A percentile compares a stretch with the other conserved stretches of the same genome.
These are phyloP conservation scores for Zoanthus gigantus DNA, from an alignment of 92 coral and sea anemone genomes.

Conservation along the genomic window DNA sequence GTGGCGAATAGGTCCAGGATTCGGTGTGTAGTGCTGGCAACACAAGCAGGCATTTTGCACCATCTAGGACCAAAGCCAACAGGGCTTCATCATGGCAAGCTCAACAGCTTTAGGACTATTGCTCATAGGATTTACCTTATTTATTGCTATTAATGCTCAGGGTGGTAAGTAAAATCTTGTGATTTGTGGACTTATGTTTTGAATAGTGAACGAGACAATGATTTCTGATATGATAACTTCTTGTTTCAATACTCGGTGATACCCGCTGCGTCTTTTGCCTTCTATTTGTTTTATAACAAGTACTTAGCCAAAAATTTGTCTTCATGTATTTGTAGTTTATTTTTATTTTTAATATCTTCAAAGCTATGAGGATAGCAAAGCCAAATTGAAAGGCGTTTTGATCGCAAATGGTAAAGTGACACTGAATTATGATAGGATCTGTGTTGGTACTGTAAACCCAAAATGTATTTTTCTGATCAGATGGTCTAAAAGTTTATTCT, in stretches of 20 bases:
- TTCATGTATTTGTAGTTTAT: not conserved
- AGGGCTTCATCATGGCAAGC: conserved; percentile 29
- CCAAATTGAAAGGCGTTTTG: conserved; percentile 34
- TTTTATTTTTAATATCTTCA: not conserved
- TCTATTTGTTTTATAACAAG: not conserved
- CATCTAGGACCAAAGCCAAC: conserved; percentile 50
- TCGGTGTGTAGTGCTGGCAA: conserved; percentile 52
- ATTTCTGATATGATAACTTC: not conserved
- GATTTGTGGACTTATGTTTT: not conserved
- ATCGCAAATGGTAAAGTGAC: not conserved
- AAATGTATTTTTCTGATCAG: not conserved
- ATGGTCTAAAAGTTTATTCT: not conserved
- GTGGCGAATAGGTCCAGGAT: conserved; percentile 47
- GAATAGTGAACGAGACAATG: not conserved
- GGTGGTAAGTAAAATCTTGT: conserved; percentile 42
- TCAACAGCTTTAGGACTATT: conserved; percentile 33
- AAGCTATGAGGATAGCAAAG: not conserved
- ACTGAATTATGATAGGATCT: conserved; percentile 1
- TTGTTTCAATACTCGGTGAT: not conserved
- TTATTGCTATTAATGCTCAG: conserved; percentile 29
- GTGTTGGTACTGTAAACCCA: not conserved
- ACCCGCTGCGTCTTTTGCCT: conserved; percentile 2
- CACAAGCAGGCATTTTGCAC: conserved; percentile 48
- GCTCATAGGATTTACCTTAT: conserved; percentile 37
- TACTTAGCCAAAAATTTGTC: not conserved